phyloP scores from a whole-genome alignment of 2,797 vertebrate genomes.

The Tadarida brasiliensis region DNA sequence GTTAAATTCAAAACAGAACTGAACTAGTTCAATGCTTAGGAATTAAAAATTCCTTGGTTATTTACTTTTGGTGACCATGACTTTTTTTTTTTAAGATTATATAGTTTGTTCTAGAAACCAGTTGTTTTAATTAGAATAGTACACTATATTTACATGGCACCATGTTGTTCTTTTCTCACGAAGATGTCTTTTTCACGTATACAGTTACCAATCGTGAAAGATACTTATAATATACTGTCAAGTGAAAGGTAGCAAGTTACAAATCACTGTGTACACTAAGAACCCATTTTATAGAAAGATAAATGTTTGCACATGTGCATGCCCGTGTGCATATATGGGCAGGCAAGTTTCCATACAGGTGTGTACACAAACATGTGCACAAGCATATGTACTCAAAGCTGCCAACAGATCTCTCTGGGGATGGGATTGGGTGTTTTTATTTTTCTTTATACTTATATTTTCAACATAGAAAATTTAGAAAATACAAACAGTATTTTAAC shows the following conservation, averaged over 20 bases:
- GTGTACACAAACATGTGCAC: background rate
- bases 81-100: background rate
- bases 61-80: conserved; percentile 46
- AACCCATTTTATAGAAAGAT: conserved; percentile 28
- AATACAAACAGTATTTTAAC: conserved; percentile 27
- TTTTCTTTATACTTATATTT: conserved; percentile 39
- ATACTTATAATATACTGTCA: background rate
- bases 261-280: background rate
- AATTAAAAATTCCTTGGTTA: conserved; percentile 30
- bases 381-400: background rate
- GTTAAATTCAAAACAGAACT: conserved; percentile 55
- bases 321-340: background rate
- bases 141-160: background rate
- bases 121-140: conserved; percentile 60
- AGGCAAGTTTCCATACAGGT: background rate
- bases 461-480: conserved; percentile 47
- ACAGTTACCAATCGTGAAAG: background rate
- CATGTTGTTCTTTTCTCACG: conserved; percentile 12
- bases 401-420: background rate
- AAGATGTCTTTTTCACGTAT: conserved; percentile 47
- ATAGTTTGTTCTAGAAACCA: conserved; percentile 44
- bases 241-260: conserved; percentile 47
- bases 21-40: conserved; percentile 18
- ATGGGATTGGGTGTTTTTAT: background rate
- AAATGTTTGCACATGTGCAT: background rate